Evolutionary conservation across 2,888 invertebrate species (phyloP).

Genomic region (Fragum fragum): DNA sequence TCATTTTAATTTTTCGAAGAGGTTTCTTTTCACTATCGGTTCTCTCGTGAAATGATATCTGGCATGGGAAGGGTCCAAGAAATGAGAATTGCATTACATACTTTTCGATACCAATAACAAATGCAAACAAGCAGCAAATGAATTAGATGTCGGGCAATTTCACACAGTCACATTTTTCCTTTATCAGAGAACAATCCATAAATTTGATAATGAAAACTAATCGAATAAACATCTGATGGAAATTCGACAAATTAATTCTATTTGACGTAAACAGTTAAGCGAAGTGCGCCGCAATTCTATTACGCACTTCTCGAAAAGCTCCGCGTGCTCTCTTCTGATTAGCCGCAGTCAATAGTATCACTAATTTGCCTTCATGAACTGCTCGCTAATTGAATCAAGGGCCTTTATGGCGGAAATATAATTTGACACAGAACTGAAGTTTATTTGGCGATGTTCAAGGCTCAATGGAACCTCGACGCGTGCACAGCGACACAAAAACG

Average conservation of each 20-base stretch:
- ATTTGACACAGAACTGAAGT: slow-evolving; percentile 40
- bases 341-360: slow-evolving; percentile 44
- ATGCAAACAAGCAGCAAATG: slow-evolving; percentile 41
- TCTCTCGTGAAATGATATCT: background rate
- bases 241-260: slow-evolving; percentile 81
- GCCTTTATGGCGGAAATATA: slow-evolving; percentile 40
- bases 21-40: no score
- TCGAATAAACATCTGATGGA: slow-evolving; percentile 77
- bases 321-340: slow-evolving; percentile 55
- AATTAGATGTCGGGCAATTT: slow-evolving; percentile 48
- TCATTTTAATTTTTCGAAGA: no score
- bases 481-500: slow-evolving; percentile 30
- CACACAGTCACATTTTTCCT: slow-evolving; percentile 36
- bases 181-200: slow-evolving; percentile 50
- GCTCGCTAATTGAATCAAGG: slow-evolving; percentile 53
- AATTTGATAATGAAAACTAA: slow-evolving; percentile 67
- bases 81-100: slow-evolving; percentile 28
- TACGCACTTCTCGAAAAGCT: slow-evolving; percentile 44
- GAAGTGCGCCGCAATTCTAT: slow-evolving; percentile 57
- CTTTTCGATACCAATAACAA: slow-evolving; percentile 30
- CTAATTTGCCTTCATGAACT: slow-evolving; percentile 46
- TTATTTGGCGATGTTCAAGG: slow-evolving; percentile 8
- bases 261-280: slow-evolving; percentile 63
- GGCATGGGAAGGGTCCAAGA: background rate
- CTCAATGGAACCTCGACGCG: slow-evolving; percentile 27